These are phyloP conservation scores for Okapia johnstoni DNA, from an alignment of 2,113 vertebrate genomes.

Conservation along the genomic window DNA sequence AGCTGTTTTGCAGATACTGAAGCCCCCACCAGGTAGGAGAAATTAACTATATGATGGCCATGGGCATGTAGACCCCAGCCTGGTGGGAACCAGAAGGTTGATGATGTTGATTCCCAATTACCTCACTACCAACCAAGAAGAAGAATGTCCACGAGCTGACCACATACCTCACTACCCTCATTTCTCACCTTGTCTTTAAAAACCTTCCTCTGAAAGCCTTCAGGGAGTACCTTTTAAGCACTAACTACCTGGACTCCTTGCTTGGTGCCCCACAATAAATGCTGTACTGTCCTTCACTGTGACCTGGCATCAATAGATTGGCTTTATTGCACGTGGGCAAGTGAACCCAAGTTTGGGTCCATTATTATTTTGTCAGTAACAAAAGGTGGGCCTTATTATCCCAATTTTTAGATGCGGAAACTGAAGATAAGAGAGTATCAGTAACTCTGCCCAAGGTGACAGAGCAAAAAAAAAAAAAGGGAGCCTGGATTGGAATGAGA, in stretches of 20 bases:
- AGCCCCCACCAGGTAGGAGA: background rate
- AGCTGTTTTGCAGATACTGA: background rate
- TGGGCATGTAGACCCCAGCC: background rate
- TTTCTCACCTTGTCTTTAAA: background rate
- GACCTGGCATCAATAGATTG: background rate
- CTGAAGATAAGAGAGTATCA: background rate
- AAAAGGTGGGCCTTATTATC: background rate
- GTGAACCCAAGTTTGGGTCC: background rate
- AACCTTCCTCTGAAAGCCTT: background rate
- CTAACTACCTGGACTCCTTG: background rate
- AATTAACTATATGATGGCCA: background rate
- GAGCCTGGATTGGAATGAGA: background rate
- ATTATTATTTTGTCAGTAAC: background rate
- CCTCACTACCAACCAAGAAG: background rate
- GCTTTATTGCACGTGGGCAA: background rate
- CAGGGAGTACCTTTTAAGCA: background rate
- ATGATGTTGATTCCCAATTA: background rate
- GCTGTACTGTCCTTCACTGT: background rate
- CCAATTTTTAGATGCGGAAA: background rate
- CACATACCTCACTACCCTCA: background rate
- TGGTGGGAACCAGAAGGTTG: background rate
- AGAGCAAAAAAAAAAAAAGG: background rate
- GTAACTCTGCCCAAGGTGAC: background rate
- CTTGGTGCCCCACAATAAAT: background rate
- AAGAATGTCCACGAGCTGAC: background rate